Evolutionary conservation across 2,888 invertebrate genomes (phyloP).

Genomic region (Drosophila silvestris): DNA sequence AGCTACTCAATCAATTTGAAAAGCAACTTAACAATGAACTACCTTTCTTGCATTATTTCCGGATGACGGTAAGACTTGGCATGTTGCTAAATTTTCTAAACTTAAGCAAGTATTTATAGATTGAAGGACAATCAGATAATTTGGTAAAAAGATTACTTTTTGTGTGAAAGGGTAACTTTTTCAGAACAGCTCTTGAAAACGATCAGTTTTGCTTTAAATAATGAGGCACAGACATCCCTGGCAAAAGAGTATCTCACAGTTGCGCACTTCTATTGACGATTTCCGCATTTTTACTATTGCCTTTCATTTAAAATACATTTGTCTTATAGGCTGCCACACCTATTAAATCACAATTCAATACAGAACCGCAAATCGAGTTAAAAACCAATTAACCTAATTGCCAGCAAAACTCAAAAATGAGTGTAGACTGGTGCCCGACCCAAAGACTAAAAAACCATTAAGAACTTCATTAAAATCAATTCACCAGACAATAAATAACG

Average conservation of each 20-base stretch:
- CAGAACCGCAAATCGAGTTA: not conserved
- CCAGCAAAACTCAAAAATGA: constrained; percentile 5
- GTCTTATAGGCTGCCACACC: not conserved
- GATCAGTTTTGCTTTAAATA: not conserved
- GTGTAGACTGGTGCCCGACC: constrained; percentile 53
- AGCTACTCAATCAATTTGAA: constrained; percentile 41
- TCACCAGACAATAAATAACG: constrained; percentile 50
- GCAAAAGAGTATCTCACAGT: not conserved
- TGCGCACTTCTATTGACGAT: not conserved
- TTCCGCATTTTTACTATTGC: not conserved
- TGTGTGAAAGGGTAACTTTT: not conserved
- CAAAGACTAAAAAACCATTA: constrained; percentile 31
- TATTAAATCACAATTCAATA: not conserved
- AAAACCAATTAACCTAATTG: constrained; percentile 60
- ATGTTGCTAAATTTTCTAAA: not conserved
- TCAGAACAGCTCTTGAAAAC: not conserved
- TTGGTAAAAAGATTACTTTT: not conserved
- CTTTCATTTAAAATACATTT: not conserved
- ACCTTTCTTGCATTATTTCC: constrained; percentile 16
- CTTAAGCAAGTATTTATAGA: constrained; percentile 1
- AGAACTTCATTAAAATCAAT: constrained; percentile 58
- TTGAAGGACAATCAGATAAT: not conserved
- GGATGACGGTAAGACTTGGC: not conserved
- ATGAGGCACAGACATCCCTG: not conserved
- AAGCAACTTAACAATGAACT: constrained; percentile 15